Percentiles rank a stretch among this genome's conserved stretches.
phyloP scores from a whole-genome alignment of 53 echinoderm and acorn worm species.

The Temnopleurus reevesii region DNA sequence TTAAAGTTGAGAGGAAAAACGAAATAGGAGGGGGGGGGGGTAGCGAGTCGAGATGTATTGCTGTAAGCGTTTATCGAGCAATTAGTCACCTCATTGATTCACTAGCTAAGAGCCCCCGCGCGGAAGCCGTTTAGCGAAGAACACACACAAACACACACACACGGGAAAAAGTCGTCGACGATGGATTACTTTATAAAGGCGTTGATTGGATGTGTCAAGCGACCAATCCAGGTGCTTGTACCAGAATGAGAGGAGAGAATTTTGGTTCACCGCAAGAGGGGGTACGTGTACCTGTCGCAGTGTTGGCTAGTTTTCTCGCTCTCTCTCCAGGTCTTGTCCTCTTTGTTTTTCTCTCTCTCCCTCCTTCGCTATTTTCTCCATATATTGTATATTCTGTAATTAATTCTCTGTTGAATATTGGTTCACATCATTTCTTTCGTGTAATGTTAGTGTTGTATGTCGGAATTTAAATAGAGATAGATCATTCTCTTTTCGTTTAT shows the following conservation, averaged over 20 bases:
- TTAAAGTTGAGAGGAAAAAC: not conserved
- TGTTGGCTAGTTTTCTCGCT: no score
- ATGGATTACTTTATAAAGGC: conserved; percentile 43
- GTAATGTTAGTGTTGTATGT: no score
- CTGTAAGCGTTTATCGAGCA: conserved; percentile 60
- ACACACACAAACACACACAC: conserved; percentile 5
- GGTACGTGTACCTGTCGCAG: conserved; percentile 8
- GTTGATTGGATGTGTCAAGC: conserved; percentile 48
- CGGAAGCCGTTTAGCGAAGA: not conserved
- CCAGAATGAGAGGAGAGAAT: conserved; percentile 24
- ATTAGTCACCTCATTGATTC: conserved; percentile 60
- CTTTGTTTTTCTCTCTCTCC: not conserved
- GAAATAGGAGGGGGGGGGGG: not conserved
- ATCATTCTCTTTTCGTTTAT: no score
- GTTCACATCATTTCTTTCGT: not conserved
- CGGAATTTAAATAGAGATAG: no score
- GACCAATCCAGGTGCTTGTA: conserved; percentile 51
- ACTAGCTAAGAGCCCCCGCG: conserved; percentile 14
- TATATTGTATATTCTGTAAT: no score
- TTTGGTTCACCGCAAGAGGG: conserved; percentile 22
- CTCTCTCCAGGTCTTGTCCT: not conserved
- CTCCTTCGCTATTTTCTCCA: not conserved
- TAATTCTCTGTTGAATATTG: not conserved
- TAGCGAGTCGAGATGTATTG: not conserved
- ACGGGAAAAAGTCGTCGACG: not conserved